phyloP scores from a whole-genome alignment of 2,797 vertebrate species.

The Muraenolepis orangiensis region DNA sequence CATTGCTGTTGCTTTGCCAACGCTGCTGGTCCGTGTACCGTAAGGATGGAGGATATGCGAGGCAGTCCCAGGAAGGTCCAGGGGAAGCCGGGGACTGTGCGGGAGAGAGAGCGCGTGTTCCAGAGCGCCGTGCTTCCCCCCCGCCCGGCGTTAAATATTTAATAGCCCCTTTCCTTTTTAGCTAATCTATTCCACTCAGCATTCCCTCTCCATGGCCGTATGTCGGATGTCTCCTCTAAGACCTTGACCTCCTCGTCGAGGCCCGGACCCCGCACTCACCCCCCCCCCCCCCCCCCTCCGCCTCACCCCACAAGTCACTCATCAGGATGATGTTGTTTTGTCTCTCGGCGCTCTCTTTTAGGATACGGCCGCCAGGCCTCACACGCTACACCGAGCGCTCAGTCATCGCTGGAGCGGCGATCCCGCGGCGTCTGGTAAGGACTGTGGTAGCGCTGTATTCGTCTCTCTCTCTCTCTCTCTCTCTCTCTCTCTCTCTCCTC shows the following conservation, averaged over 20 bases:
- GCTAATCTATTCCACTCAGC: neutral
- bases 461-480: no score
- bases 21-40: neutral
- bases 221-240: constrained; percentile 2
- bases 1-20: neutral
- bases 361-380: constrained; percentile 85
- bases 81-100: constrained; percentile 8
- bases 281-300: neutral
- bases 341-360: constrained; percentile 55
- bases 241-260: neutral
- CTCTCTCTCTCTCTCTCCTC: no score
- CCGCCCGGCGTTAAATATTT: neutral
- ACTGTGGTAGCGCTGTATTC: constrained; percentile 1
- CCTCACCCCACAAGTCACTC: neutral
- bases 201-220: neutral
- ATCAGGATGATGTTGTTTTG: neutral
- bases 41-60: neutral
- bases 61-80: neutral
- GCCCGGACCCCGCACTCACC: neutral
- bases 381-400: constrained; percentile 76
- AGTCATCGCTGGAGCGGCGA: constrained; percentile 66
- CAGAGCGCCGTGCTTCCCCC: neutral
- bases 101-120: constrained; percentile 9
- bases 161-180: neutral
- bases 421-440: constrained; percentile 63